phyloP scores from a whole-genome alignment of 1,140 invertebrate genomes.

The Himalopsyche phryganea region DNA sequence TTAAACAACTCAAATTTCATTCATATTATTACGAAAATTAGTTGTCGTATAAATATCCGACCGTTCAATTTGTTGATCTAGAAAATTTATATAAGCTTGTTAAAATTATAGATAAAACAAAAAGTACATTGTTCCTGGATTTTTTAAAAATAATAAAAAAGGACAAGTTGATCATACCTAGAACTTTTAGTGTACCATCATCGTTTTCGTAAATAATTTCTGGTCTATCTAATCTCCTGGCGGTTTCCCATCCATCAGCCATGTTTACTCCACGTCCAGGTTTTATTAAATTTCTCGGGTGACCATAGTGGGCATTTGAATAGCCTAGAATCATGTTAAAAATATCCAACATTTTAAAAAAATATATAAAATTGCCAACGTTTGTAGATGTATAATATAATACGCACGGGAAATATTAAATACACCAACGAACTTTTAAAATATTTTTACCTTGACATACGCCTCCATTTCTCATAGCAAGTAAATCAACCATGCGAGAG shows the following conservation, averaged over 20 bases:
- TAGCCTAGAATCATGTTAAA: constrained; percentile 42
- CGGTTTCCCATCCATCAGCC: constrained; percentile 69
- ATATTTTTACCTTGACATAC: constrained; percentile 52
- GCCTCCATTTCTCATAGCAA: constrained; percentile 56
- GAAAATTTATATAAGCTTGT: too few species aligned
- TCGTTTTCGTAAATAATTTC: constrained; percentile 54
- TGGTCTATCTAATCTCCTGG: constrained; percentile 60
- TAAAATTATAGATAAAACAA: too few species aligned
- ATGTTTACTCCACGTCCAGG: constrained; percentile 53
- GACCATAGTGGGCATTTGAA: constrained; percentile 65
- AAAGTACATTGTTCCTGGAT: too few species aligned
- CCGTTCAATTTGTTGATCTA: too few species aligned
- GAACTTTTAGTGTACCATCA: constrained; percentile 56
- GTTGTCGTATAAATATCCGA: too few species aligned
- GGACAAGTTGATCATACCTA: constrained; percentile 40
- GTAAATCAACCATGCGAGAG: constrained; percentile 51
- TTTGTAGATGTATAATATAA: background rate
- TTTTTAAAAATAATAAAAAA: too few species aligned
- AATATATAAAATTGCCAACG: background rate
- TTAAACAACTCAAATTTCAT: too few species aligned
- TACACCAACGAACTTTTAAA: too few species aligned
- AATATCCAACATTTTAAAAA: background rate
- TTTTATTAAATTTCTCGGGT: constrained; percentile 61
- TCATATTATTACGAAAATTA: too few species aligned
- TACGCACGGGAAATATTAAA: too few species aligned